Conservation (phyloP, 1,140 invertebrate species). For the Akabosia matsudoensis region DNA sequence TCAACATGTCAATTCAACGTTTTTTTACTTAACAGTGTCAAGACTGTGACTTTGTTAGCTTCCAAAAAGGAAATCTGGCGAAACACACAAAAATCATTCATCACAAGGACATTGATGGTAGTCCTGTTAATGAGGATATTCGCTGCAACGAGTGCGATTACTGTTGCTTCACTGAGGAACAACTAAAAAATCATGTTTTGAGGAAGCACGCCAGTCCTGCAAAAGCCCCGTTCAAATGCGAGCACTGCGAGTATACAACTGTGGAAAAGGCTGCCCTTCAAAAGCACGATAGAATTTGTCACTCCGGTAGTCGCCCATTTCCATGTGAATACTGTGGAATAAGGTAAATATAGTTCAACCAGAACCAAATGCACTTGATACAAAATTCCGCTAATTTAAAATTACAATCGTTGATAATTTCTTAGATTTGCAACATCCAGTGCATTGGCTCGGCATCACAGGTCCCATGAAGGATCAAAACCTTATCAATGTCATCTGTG, state of each 20-base stretch:
- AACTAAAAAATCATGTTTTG: conserved; percentile 48
- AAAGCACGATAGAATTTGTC: conserved; percentile 54
- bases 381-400: neutral
- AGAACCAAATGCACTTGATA: neutral
- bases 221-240: conserved; percentile 55
- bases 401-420: neutral
- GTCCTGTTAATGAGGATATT: conserved; percentile 38
- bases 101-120: conserved; percentile 46
- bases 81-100: conserved; percentile 49
- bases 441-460: conserved; percentile 46
- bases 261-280: conserved; percentile 55
- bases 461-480: conserved; percentile 45
- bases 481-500: conserved; percentile 49
- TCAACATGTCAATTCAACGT: conserved; percentile 27
- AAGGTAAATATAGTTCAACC: conserved; percentile 34
- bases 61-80: conserved; percentile 48
- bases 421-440: conserved; percentile 42
- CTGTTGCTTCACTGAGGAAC: conserved; percentile 45
- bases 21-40: conserved; percentile 40
- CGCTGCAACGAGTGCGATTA: conserved; percentile 47
- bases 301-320: conserved; percentile 49
- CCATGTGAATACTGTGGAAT: conserved; percentile 49
- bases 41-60: conserved; percentile 41
- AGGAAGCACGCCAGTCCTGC: conserved; percentile 43
- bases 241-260: conserved; percentile 54